phyloP scores from a whole-genome alignment of 92 coral and sea anemone genomes.

The Palythoa grandis region DNA sequence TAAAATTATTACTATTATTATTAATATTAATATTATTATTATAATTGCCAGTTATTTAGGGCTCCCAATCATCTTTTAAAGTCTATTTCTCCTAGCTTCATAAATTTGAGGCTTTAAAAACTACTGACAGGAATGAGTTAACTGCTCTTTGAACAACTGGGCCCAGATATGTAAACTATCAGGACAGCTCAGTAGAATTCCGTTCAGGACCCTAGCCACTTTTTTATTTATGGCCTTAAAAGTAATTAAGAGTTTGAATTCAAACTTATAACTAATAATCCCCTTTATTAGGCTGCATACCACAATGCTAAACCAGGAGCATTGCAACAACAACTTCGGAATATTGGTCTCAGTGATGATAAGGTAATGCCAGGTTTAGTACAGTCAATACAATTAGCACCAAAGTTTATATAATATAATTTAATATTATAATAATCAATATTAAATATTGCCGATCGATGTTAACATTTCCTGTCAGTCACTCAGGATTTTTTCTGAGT shows the following conservation, averaged over 20 bases:
- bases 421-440: not conserved
- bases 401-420: too few species aligned
- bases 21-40: too few species aligned
- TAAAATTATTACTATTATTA: too few species aligned
- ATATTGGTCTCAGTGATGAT: slow-evolving; percentile 74
- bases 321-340: slow-evolving; percentile 83
- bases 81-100: too few species aligned
- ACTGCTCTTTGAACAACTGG: not conserved
- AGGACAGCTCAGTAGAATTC: too few species aligned
- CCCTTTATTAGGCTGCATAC: slow-evolving; percentile 80
- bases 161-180: not conserved
- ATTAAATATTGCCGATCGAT: too few species aligned
- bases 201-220: not conserved
- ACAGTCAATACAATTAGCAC: not conserved
- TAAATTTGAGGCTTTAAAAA: too few species aligned
- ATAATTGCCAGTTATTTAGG: too few species aligned
- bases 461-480: too few species aligned
- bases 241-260: not conserved
- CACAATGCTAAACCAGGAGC: slow-evolving; percentile 91
- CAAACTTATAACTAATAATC: not conserved
- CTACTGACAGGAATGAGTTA: too few species aligned
- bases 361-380: slow-evolving; percentile 57
- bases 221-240: not conserved
- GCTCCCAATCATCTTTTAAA: too few species aligned
- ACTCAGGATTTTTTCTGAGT: too few species aligned